phyloP scores from a whole-genome alignment of 2,888 invertebrate genomes.

The Eilema depressum region DNA sequence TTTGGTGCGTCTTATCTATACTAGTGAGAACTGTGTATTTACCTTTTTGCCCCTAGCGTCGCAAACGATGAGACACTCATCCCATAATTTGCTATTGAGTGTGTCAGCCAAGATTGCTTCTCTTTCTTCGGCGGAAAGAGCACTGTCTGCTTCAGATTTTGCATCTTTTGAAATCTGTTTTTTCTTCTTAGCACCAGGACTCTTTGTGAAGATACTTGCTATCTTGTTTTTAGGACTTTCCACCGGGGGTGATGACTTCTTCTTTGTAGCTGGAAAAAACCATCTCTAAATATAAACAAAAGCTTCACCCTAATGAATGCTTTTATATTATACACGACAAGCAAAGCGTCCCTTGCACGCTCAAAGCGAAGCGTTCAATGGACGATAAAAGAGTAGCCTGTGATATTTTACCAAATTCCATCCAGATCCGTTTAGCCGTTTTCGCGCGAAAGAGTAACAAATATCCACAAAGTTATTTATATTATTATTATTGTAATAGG shows the following conservation, averaged over 20 bases:
- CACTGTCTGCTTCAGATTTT: conserved; percentile 46
- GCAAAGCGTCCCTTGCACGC: too few species aligned
- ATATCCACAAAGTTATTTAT: too few species aligned
- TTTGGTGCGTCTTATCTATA: not conserved
- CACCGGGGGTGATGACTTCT: conserved; percentile 7
- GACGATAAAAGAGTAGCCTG: too few species aligned
- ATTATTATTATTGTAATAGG: too few species aligned
- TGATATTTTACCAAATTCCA: too few species aligned
- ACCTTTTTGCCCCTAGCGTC: conserved; percentile 83
- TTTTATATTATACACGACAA: too few species aligned
- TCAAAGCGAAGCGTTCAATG: too few species aligned
- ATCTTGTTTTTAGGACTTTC: conserved; percentile 28
- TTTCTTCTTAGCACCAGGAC: conserved; percentile 31
- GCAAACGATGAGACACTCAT: conserved; percentile 84
- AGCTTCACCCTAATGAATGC: too few species aligned
- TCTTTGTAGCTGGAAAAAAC: conserved; percentile 29
- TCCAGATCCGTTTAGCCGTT: too few species aligned
- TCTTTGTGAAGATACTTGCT: conserved; percentile 36
- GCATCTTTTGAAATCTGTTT: conserved; percentile 44
- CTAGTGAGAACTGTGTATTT: not conserved
- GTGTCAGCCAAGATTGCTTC: conserved; percentile 83
- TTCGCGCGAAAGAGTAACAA: too few species aligned
- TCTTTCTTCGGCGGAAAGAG: conserved; percentile 68
- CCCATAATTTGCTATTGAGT: conserved; percentile 90
- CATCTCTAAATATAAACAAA: not conserved